Conservation (phyloP, 2,113 vertebrate genomes). For the Sander lucioperca region DNA sequence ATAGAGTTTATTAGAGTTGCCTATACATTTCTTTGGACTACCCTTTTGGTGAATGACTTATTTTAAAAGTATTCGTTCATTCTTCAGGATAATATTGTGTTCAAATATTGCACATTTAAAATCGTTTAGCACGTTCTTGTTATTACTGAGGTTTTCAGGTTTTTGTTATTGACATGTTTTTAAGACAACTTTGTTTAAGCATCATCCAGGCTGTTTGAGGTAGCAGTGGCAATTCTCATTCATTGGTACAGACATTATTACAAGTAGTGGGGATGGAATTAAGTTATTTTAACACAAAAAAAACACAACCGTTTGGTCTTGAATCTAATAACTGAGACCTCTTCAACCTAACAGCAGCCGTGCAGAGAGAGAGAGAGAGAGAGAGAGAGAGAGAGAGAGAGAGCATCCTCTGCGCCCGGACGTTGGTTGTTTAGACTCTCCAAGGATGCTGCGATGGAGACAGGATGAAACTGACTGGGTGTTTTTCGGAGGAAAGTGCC, state of each 20-base stretch:
- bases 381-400: slow-evolving; percentile 25
- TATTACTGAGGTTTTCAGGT: too few relatives aligned
- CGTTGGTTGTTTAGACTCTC: slow-evolving; percentile 64
- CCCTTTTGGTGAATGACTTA: background rate
- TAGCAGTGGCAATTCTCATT: too few relatives aligned
- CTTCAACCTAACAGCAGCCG: background rate
- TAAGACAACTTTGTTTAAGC: too few relatives aligned
- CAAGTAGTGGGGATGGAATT: background rate
- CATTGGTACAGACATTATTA: background rate
- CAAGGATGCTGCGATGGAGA: slow-evolving; percentile 70
- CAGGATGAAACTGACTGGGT: slow-evolving; percentile 60
- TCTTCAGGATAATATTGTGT: background rate
- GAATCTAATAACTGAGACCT: background rate
- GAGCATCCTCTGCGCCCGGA: slow-evolving; percentile 52
- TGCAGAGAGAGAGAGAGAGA: slow-evolving; percentile 18
- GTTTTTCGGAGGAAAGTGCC: slow-evolving; percentile 46
- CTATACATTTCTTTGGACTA: background rate
- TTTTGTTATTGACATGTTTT: background rate
- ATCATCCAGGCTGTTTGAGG: too few relatives aligned
- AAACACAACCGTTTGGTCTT: background rate
- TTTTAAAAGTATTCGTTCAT: background rate
- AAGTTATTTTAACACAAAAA: background rate
- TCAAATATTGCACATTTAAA: too few relatives aligned
- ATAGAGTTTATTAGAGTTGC: background rate
- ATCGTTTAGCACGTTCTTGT: too few relatives aligned